Conservation (phyloP, 1,140 invertebrate genomes). For the Bombus fervidus region DNA sequence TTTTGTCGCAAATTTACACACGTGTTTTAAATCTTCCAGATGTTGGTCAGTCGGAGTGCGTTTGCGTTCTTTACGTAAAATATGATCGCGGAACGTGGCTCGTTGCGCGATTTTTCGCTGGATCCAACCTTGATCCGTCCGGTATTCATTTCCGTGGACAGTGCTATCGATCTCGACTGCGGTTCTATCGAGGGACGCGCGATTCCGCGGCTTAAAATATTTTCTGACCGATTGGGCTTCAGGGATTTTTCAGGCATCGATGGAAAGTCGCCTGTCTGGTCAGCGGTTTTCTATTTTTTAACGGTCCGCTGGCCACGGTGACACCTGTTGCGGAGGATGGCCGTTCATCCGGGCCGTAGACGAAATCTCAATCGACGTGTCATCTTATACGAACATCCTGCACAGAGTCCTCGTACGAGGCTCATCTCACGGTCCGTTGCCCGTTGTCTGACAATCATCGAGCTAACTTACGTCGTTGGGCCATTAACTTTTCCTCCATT, state of each 20-base stretch:
- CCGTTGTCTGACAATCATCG: background rate
- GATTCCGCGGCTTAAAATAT: slow-evolving; percentile 38
- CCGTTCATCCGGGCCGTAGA: slow-evolving; percentile 28
- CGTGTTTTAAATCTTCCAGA: slow-evolving; percentile 37
- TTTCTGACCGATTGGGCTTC: slow-evolving; percentile 31
- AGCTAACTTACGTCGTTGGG: background rate
- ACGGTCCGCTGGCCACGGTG: slow-evolving; percentile 34
- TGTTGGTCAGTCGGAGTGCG: background rate
- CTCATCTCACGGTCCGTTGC: background rate
- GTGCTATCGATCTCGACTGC: slow-evolving; percentile 5
- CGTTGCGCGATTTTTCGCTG: background rate
- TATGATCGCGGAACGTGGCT: background rate
- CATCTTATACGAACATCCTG: slow-evolving; percentile 19
- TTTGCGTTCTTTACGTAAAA: slow-evolving; percentile 17
- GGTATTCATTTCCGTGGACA: slow-evolving; percentile 6
- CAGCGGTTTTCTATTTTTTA: slow-evolving; percentile 56
- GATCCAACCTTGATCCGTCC: background rate
- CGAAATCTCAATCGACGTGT: slow-evolving; percentile 43
- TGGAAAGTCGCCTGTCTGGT: slow-evolving; percentile 34
- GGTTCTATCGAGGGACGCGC: background rate
- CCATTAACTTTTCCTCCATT: background rate
- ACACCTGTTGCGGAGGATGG: slow-evolving; percentile 61
- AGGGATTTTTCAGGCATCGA: slow-evolving; percentile 38
- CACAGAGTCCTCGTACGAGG: background rate
- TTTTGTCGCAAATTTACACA: slow-evolving; percentile 1